Evolutionary conservation across 2,797 vertebrate genomes (phyloP).

Genomic region (Cheirogaleus major): DNA sequence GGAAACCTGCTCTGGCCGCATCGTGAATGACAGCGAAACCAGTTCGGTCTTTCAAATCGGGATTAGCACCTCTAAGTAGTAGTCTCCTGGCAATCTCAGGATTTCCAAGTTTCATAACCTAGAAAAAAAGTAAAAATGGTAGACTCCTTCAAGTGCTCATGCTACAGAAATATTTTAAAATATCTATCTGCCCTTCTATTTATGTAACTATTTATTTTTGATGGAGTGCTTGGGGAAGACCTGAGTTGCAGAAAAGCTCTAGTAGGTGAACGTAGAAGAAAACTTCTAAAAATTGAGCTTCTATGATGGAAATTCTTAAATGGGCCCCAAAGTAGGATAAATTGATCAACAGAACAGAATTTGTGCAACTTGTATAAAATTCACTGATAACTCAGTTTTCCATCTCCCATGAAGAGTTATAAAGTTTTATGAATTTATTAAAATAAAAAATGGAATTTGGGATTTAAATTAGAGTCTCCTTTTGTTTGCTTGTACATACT

Average conservation of each 20-base stretch:
- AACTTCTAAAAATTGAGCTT: conserved; percentile 48
- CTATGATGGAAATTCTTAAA: conserved; percentile 55
- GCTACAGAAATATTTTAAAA: conserved; percentile 41
- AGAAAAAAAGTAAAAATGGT: conserved; percentile 58
- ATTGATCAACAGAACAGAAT: conserved; percentile 57
- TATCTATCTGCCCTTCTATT: not conserved
- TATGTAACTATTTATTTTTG: conserved; percentile 16
- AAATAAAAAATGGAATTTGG: conserved; percentile 49
- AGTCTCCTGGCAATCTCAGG: conserved; percentile 86
- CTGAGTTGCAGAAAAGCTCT: conserved; percentile 10
- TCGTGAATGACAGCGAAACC: conserved; percentile 93
- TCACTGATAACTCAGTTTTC: conserved; percentile 19
- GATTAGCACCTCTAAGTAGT: conserved; percentile 89
- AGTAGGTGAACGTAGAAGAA: conserved; percentile 11
- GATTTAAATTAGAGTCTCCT: conserved; percentile 59
- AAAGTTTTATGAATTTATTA: conserved; percentile 54
- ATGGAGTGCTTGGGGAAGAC: conserved; percentile 19
- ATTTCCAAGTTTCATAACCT: conserved; percentile 93
- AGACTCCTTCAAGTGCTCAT: conserved; percentile 62
- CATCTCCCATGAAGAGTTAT: conserved; percentile 36
- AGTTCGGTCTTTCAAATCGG: conserved; percentile 89
- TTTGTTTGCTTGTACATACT: conserved; percentile 64
- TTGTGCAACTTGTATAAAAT: conserved; percentile 15
- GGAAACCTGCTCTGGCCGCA: conserved; percentile 93
- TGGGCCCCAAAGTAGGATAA: not conserved